phyloP scores from a whole-genome alignment of 2,113 vertebrate species.

The Taxidea taxus region DNA sequence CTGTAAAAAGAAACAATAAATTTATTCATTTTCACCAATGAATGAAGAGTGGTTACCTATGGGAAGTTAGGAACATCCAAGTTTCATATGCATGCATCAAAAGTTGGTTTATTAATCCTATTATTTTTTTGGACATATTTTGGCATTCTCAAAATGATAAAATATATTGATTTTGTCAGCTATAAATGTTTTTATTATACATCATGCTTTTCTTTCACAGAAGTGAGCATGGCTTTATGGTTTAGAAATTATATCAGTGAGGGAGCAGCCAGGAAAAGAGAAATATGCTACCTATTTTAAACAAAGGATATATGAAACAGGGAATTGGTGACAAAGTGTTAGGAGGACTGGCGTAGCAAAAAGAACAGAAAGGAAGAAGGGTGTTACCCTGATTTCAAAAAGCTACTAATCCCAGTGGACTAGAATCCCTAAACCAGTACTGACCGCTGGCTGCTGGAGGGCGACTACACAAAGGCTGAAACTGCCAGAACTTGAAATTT shows the following conservation, averaged over 20 bases:
- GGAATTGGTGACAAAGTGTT: neutral
- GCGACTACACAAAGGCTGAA: neutral
- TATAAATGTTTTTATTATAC: neutral
- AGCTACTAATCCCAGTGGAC: neutral
- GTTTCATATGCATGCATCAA: neutral
- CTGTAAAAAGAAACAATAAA: neutral
- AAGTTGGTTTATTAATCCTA: neutral
- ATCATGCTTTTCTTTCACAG: neutral
- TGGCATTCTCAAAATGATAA: neutral
- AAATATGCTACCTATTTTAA: neutral
- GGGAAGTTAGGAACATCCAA: neutral
- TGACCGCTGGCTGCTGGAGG: neutral
- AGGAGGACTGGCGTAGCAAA: neutral
- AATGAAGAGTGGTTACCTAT: neutral
- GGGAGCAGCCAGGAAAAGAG: neutral
- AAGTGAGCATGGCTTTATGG: neutral
- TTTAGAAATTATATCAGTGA: constrained; percentile 25
- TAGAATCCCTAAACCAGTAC: neutral
- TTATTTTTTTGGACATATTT: neutral
- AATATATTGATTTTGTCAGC: neutral
- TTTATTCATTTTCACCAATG: neutral
- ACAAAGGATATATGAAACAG: neutral
- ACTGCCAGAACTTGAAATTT: too few relatives aligned
- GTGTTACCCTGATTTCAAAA: neutral
- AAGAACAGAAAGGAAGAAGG: neutral